A percentile compares a stretch with the other conserved stretches of the same genome.
phyloP scores from a whole-genome alignment of 2,888 invertebrate species.

The Lasioglossum oenotherae region DNA sequence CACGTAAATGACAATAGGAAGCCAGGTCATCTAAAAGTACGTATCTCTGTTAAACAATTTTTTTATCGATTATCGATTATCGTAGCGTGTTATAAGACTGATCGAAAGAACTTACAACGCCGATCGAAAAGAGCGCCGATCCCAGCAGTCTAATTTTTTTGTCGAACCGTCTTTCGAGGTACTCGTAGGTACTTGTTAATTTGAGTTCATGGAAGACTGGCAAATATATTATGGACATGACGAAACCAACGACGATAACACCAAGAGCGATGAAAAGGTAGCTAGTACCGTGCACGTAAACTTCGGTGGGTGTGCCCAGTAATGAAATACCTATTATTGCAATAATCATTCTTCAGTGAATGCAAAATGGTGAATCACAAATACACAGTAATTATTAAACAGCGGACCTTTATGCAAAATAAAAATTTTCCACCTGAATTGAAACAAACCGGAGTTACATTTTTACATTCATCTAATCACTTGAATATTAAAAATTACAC shows the following conservation, averaged over 20 bases:
- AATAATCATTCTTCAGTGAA: background rate
- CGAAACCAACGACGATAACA: slow-evolving; percentile 88
- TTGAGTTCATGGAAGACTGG: slow-evolving; percentile 91
- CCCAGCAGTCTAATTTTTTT: slow-evolving; percentile 89
- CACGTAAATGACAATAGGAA: slow-evolving; percentile 92
- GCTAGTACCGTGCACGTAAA: slow-evolving; percentile 92
- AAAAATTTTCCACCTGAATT: too few species aligned
- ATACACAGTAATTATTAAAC: background rate
- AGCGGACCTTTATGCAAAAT: too few species aligned
- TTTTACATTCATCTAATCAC: too few species aligned
- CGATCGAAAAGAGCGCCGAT: slow-evolving; percentile 89
- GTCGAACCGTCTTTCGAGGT: slow-evolving; percentile 90
- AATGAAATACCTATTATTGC: slow-evolving; percentile 88
- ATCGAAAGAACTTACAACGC: slow-evolving; percentile 86
- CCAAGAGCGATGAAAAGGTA: slow-evolving; percentile 89
- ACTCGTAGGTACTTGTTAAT: slow-evolving; percentile 93
- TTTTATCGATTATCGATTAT: background rate
- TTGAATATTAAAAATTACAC: too few species aligned
- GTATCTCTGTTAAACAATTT: background rate
- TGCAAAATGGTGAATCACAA: background rate
- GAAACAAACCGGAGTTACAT: too few species aligned
- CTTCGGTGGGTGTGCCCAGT: slow-evolving; percentile 92
- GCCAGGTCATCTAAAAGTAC: slow-evolving; percentile 89
- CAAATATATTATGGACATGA: slow-evolving; percentile 89
- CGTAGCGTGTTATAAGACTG: background rate